Evolutionary conservation across 2,113 vertebrate genomes (phyloP).

Genomic region (Calyptommatus sinebrachiatus): DNA sequence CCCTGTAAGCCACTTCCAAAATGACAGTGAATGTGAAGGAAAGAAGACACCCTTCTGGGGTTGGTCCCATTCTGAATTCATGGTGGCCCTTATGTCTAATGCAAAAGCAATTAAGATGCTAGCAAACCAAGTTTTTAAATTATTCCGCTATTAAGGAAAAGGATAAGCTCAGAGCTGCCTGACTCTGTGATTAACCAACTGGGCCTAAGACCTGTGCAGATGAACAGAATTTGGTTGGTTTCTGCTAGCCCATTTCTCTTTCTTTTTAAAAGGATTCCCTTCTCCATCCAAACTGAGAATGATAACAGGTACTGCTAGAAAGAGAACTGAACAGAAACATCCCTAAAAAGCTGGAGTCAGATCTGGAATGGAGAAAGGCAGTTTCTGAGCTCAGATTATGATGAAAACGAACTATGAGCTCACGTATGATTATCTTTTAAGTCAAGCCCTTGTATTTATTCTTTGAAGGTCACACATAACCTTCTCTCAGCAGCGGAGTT

Average conservation of each 20-base stretch:
- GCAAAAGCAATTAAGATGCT: constrained; percentile 76
- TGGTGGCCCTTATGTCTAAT: constrained; percentile 52
- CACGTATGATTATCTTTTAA: not conserved
- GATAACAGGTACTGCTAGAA: not conserved
- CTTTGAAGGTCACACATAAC: not conserved
- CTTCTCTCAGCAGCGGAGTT: not conserved
- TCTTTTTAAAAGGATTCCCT: not conserved
- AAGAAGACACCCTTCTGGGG: not conserved
- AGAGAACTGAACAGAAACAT: not conserved
- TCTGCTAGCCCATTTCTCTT: not conserved
- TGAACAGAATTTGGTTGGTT: not conserved
- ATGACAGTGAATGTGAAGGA: not conserved
- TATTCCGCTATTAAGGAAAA: constrained; percentile 75
- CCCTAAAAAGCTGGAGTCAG: not conserved
- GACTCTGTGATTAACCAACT: constrained; percentile 72
- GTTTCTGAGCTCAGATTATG: not conserved
- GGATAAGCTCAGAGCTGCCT: constrained; percentile 73
- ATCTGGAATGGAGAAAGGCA: not conserved
- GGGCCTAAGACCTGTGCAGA: constrained; percentile 6
- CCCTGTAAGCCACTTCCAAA: constrained; percentile 17
- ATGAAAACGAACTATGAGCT: not conserved
- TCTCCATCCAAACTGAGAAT: no score
- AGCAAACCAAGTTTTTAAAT: constrained; percentile 68
- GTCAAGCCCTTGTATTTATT: not conserved
- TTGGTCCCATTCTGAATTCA: constrained; percentile 63